phyloP scores from a whole-genome alignment of 1,140 invertebrate genomes.

The Drosophila sp. region DNA sequence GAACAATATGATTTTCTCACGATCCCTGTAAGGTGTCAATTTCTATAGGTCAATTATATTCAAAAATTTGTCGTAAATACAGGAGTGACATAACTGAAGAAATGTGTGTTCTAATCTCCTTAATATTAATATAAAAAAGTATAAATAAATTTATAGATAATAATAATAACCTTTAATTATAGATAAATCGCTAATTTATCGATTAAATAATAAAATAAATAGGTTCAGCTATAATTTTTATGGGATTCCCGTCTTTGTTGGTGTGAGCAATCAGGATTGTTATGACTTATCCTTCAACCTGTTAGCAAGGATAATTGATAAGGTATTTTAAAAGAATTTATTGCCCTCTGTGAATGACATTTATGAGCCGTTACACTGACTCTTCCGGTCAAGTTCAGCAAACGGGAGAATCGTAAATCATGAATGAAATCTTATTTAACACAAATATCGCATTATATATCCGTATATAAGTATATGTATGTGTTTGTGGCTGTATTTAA shows the following conservation, averaged over 20 bases:
- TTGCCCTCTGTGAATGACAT: constrained; percentile 26
- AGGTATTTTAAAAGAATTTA: constrained; percentile 40
- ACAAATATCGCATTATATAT: constrained; percentile 24
- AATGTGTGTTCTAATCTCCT: no score
- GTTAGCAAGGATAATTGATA: constrained; percentile 23
- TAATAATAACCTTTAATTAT: no score
- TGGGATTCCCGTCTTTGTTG: no score
- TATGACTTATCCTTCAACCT: constrained; percentile 43
- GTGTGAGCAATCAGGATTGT: neutral
- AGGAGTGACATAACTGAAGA: no score
- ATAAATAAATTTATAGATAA: no score
- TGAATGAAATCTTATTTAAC: constrained; percentile 50
- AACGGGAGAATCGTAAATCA: constrained; percentile 58
- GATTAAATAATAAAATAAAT: no score
- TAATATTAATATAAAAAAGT: no score
- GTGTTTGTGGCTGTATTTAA: constrained; percentile 37
- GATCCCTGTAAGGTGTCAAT: constrained; percentile 26
- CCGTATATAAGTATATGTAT: neutral
- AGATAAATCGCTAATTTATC: no score
- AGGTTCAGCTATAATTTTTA: no score
- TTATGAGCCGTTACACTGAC: constrained; percentile 57
- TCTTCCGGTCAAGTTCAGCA: constrained; percentile 41
- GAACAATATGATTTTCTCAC: constrained; percentile 29
- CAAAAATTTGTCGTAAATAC: neutral
- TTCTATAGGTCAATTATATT: neutral